phyloP scores from a whole-genome alignment of 2,113 vertebrate species.

The Mobula birostris region DNA sequence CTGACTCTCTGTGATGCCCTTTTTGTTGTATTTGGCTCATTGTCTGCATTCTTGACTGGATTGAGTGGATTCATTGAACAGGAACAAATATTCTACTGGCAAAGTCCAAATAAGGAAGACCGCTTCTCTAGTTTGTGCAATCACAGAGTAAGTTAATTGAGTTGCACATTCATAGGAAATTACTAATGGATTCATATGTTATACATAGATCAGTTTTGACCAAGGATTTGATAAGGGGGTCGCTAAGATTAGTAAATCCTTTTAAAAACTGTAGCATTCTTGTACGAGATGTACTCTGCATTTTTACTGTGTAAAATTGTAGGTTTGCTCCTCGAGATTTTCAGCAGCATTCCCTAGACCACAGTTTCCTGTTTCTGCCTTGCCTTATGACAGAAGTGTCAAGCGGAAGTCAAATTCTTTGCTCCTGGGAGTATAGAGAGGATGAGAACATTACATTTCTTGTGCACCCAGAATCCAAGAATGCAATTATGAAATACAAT shows the following conservation, averaged over 20 bases:
- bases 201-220: neutral
- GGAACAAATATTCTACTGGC: conserved; percentile 17
- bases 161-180: neutral
- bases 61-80: conserved; percentile 27
- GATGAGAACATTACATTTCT: neutral
- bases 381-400: neutral
- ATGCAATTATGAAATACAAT: neutral
- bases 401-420: neutral
- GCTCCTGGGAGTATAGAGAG: neutral
- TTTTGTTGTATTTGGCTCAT: conserved; percentile 32
- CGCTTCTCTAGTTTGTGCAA: neutral
- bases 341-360: neutral
- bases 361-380: neutral
- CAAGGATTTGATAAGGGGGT: neutral
- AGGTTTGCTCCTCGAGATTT: neutral
- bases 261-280: neutral
- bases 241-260: neutral
- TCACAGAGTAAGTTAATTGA: conserved; percentile 5
- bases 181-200: conserved; percentile 12
- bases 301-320: neutral
- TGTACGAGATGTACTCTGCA: neutral
- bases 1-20: neutral
- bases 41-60: neutral
- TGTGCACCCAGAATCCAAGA: neutral
- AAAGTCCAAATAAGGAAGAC: conserved; percentile 35